Percentiles rank a stretch among this genome's conserved stretches.
phyloP scores from a whole-genome alignment of 2,888 invertebrate genomes.

The Rhamnusium bicolor region DNA sequence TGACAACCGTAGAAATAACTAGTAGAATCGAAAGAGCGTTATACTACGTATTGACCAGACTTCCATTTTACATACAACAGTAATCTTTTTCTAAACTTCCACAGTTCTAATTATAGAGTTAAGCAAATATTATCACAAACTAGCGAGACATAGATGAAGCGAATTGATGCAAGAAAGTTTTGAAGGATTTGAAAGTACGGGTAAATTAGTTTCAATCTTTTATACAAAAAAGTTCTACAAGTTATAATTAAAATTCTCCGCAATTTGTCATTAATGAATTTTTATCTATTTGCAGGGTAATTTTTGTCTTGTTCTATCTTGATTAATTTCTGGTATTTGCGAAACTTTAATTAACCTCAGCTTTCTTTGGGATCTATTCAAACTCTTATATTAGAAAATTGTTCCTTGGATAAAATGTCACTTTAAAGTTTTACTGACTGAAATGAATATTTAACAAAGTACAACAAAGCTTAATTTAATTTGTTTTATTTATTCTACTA shows the following conservation, averaged over 20 bases:
- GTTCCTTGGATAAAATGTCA: neutral
- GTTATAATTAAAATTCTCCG: slow-evolving; percentile 51
- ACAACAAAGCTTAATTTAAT: neutral
- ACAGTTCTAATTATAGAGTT: too few relatives aligned
- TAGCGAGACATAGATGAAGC: neutral
- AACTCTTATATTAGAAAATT: neutral
- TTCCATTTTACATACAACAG: too few relatives aligned
- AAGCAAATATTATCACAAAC: neutral
- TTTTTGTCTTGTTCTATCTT: slow-evolving; percentile 29
- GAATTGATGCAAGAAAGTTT: slow-evolving; percentile 36
- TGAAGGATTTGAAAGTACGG: slow-evolving; percentile 32
- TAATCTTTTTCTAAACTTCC: too few relatives aligned
- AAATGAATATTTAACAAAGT: neutral
- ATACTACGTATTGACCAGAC: too few relatives aligned
- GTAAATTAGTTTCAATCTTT: slow-evolving; percentile 50
- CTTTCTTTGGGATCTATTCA: neutral
- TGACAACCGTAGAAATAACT: too few relatives aligned
- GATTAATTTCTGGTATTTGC: slow-evolving; percentile 31
- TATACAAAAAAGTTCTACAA: slow-evolving; percentile 37
- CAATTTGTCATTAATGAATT: slow-evolving; percentile 54
- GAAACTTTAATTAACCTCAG: slow-evolving; percentile 25
- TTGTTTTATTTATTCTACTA: neutral
- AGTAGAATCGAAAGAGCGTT: too few relatives aligned
- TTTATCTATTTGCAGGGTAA: slow-evolving; percentile 47
- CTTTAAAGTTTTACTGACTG: neutral